Conservation (phyloP, 1,140 invertebrate genomes). For the Melitaea cinxia region DNA sequence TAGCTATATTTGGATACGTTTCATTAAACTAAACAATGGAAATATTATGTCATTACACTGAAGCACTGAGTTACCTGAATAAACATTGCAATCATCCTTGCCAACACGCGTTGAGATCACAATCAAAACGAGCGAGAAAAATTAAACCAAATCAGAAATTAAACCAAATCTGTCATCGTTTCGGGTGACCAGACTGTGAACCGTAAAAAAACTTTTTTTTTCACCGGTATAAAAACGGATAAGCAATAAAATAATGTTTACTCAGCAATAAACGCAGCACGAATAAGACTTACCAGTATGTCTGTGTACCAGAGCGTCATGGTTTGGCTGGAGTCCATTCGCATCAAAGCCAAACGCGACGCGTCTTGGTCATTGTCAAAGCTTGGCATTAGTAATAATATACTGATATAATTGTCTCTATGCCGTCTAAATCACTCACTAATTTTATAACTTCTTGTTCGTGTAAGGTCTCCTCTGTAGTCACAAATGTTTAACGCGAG, state of each 20-base stretch:
- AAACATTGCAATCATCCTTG: conserved; percentile 31
- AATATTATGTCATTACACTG: conserved; percentile 34
- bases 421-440: conserved; percentile 27
- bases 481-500: conserved; percentile 1
- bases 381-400: conserved; percentile 52
- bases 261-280: conserved; percentile 33
- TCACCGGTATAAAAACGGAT: conserved; percentile 18
- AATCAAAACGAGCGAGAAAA: conserved; percentile 20
- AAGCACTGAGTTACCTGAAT: conserved; percentile 34
- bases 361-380: conserved; percentile 72
- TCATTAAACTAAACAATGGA: conserved; percentile 36
- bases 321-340: conserved; percentile 70
- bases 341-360: conserved; percentile 65
- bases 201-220: conserved; percentile 21
- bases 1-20: conserved; percentile 20
- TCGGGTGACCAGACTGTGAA: not conserved
- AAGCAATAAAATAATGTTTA: conserved; percentile 32
- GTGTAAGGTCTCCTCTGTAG: not conserved
- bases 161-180: not conserved
- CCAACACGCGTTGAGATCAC: conserved; percentile 13
- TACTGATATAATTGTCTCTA: conserved; percentile 20
- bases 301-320: conserved; percentile 80
- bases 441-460: conserved; percentile 11
- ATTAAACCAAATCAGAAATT: not conserved
- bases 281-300: conserved; percentile 71